A percentile compares a stretch with the other conserved stretches of the same genome.
Evolutionary conservation across 2,113 vertebrate genomes (phyloP).

Genomic region (Enhydra lutris): DNA sequence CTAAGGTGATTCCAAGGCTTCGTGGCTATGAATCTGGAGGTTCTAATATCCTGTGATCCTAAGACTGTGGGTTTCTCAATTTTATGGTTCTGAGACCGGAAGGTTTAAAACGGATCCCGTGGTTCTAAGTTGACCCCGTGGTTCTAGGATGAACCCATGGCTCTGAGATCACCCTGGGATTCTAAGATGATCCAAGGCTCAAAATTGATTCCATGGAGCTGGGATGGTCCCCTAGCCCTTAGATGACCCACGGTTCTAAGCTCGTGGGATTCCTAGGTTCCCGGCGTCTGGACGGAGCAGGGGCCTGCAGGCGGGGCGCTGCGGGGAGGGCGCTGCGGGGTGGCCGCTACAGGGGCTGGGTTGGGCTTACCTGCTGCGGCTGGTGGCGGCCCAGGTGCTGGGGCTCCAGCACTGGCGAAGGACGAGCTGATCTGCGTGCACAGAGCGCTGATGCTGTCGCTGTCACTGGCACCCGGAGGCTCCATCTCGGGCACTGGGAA

Average conservation of each 20-base stretch:
- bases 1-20: not conserved
- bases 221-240: not conserved
- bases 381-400: conserved; percentile 75
- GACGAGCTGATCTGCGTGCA: conserved; percentile 91
- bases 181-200: not conserved
- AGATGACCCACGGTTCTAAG: not conserved
- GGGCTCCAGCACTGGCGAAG: conserved; percentile 85
- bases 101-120: not conserved
- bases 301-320: not conserved
- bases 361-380: conserved; percentile 70
- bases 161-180: not conserved
- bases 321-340: conserved; percentile 72
- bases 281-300: not conserved
- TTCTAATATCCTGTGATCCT: not conserved
- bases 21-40: not conserved
- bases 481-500: conserved; percentile 86
- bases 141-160: not conserved
- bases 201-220: not conserved
- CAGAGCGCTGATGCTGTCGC: conserved; percentile 87
- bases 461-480: conserved; percentile 80
- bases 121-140: not conserved
- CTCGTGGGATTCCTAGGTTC: not conserved
- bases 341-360: conserved; percentile 12
- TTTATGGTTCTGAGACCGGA: not conserved
- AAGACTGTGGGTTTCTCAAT: not conserved